Base-by-base conservation (phyloP, 2,888 invertebrate species). In the Machimus atricapillus region DNA sequence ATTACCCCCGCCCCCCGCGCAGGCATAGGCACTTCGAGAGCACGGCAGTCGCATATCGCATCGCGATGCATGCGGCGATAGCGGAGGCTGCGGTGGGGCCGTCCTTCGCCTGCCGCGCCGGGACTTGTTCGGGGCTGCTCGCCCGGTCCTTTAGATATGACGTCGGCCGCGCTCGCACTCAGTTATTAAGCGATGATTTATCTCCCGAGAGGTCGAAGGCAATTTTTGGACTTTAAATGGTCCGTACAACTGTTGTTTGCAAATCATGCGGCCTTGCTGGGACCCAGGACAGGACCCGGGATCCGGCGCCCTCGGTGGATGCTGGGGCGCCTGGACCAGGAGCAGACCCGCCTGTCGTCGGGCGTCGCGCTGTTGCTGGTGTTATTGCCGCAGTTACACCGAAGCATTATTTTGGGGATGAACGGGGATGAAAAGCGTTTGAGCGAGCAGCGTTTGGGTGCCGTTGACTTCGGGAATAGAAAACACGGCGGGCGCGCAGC, bases 181-280 rank as follows among this genome's bases (percentile, higher is more conserved):
- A 87, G 87, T 88, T 88, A 88, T 88, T 88, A 88, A 88, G 82
- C 79, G 86, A 88, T 88, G 87, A 88, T 88, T 88, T 88, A 88
- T 88, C 76, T 87, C 73, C 40, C 52, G 19, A 66, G 79, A 87
- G 87, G 87, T 85, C 86, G 86, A 86, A 88, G 78, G 86, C 86
- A 85, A 87, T 88, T 88, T 88, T 87, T 77, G 87, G 82, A 86
- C 77, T 86, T 86, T 86, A 86, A 86, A 86, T 86, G 77, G 77
- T 86, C 86, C 77, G 58, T 66, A 78, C 86, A 66, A 86, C 86
- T 86, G 86, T 86, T 86, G 78, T 86, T 85, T 85, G 85, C 85
- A 85, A 85, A 85, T 85, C 85, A 85, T 74, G 34, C 52, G 43
- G 85, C 74, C 74, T 85, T 85, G 46, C 34, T 4, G 66, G 82